Conservation (phyloP, 2,113 vertebrate genomes). For the Chamaetylas fuelleborni region DNA sequence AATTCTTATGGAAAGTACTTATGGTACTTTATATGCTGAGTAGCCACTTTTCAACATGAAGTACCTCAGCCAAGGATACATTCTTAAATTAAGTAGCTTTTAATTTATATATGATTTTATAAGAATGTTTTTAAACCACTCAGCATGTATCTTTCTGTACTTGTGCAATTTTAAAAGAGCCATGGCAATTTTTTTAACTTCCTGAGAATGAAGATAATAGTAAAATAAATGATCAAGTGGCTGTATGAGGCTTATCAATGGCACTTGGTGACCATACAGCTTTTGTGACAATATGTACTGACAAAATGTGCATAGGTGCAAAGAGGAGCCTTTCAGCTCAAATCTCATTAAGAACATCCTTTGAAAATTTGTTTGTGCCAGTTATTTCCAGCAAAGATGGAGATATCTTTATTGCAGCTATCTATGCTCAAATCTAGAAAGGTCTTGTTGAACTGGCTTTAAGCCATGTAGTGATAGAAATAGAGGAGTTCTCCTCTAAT, state of each 20-base stretch:
- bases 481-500: background rate
- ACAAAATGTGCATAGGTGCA: background rate
- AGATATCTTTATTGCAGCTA: background rate
- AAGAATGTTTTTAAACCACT: slow-evolving; percentile 20
- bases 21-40: slow-evolving; percentile 48
- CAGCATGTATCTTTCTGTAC: background rate
- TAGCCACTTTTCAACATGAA: slow-evolving; percentile 62
- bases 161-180: slow-evolving; percentile 29
- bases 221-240: background rate
- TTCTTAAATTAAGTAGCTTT: slow-evolving; percentile 70
- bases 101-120: slow-evolving; percentile 45
- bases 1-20: slow-evolving; percentile 51
- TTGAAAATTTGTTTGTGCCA: background rate
- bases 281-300: background rate
- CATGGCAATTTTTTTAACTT: background rate
- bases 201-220: background rate
- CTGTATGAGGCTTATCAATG: background rate
- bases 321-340: background rate
- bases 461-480: background rate
- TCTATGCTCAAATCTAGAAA: background rate
- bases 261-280: slow-evolving; percentile 4
- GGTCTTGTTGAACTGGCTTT: background rate
- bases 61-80: slow-evolving; percentile 49
- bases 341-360: background rate
- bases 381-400: background rate